phyloP scores from a whole-genome alignment of 2,888 invertebrate genomes.

The Acleris literana region DNA sequence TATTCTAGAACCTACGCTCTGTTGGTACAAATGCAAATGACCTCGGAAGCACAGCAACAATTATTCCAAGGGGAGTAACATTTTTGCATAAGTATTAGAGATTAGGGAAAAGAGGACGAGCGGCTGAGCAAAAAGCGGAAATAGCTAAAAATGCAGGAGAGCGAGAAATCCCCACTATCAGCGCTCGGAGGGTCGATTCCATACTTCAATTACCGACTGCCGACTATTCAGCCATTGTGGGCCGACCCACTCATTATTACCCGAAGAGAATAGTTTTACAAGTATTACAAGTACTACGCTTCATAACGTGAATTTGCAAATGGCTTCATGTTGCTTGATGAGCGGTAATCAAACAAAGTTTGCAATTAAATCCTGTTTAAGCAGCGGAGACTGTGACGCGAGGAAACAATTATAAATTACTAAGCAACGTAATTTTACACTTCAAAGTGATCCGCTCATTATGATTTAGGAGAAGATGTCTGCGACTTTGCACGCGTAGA shows the following conservation, averaged over 20 bases:
- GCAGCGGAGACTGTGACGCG: neutral
- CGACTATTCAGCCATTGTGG: conserved; percentile 47
- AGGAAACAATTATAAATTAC: neutral
- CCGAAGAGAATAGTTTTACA: conserved; percentile 46
- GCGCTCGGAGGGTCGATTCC: conserved; percentile 48
- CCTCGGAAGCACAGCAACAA: neutral
- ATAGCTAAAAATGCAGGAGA: conserved; percentile 46
- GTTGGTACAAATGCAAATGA: conserved; percentile 9
- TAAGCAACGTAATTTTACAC: neutral
- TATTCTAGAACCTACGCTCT: neutral
- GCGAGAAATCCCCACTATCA: conserved; percentile 50
- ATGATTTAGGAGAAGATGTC: neutral
- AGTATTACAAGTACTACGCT: conserved; percentile 30
- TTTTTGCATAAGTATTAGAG: conserved; percentile 33
- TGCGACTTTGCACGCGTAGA: no score
- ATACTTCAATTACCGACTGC: conserved; percentile 49
- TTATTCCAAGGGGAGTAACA: conserved; percentile 14
- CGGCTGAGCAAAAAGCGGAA: conserved; percentile 34
- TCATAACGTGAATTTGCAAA: conserved; percentile 5
- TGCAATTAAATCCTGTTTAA: neutral
- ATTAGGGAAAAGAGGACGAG: conserved; percentile 23
- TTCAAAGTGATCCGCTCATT: neutral
- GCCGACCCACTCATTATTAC: conserved; percentile 49
- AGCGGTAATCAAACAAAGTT: conserved; percentile 5
- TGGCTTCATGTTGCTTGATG: neutral